Percentiles rank a stretch among this genome's conserved stretches.
Conservation (phyloP, 2,113 vertebrate species). For the Crotalus horridus region DNA sequence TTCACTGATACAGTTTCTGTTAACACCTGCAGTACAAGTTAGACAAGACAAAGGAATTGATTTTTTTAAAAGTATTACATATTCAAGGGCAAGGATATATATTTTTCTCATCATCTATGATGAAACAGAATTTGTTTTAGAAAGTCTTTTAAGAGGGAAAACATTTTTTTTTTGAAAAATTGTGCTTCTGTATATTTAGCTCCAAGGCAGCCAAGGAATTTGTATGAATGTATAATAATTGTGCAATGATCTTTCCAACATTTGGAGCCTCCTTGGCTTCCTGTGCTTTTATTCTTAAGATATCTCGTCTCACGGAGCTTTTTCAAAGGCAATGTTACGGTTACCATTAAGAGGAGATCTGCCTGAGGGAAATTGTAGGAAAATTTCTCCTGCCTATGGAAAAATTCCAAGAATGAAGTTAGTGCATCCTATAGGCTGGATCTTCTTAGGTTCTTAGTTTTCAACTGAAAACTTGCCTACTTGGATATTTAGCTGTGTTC, state of each 20-base stretch:
- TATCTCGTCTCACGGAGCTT: not conserved
- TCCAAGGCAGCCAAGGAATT: not conserved
- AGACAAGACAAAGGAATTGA: slow-evolving; percentile 7
- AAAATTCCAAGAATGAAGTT: not conserved
- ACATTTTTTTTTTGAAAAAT: not conserved
- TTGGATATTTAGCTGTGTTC: not conserved
- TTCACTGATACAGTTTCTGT: not conserved
- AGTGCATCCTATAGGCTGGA: not conserved
- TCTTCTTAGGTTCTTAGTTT: not conserved
- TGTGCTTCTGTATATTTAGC: not conserved
- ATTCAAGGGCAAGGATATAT: not conserved
- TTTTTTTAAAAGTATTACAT: not conserved
- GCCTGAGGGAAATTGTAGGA: not conserved
- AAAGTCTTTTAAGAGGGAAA: not conserved
- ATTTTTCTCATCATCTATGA: not conserved
- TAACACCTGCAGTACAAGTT: not conserved
- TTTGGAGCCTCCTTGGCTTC: not conserved
- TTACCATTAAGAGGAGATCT: not conserved
- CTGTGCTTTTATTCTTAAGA: not conserved
- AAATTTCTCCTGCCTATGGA: not conserved
- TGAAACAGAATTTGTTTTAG: not conserved
- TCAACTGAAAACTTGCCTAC: not conserved
- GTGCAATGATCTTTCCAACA: not conserved
- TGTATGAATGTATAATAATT: not conserved
- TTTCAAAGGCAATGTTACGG: not conserved